A percentile compares a stretch with the other conserved stretches of the same genome.
phyloP scores from a whole-genome alignment of 2,113 vertebrate genomes.

The Siniperca knerii region DNA sequence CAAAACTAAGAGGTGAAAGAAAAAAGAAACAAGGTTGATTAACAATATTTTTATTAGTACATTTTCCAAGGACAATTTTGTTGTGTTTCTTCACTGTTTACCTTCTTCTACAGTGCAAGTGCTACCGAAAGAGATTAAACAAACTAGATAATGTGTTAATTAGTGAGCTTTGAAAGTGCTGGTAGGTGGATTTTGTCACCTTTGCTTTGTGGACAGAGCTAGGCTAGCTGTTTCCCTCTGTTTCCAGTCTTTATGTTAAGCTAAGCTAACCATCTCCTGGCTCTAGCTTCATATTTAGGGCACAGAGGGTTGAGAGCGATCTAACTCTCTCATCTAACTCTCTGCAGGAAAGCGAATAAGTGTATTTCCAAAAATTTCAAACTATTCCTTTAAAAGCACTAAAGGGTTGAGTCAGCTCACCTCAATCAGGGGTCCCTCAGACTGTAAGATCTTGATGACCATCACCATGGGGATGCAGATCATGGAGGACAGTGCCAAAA shows the following conservation, averaged over 20 bases:
- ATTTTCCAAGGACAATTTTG: neutral
- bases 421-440: constrained; percentile 94
- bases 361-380: neutral
- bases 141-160: neutral
- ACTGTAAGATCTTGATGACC: constrained; percentile 93
- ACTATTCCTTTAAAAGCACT: neutral
- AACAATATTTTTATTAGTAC: neutral
- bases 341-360: neutral
- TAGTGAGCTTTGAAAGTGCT: neutral
- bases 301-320: no score
- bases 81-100: no score
- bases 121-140: neutral
- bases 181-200: neutral
- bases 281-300: neutral
- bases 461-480: constrained; percentile 96
- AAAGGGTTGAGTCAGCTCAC: constrained; percentile 78
- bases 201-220: neutral
- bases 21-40: neutral
- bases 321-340: neutral
- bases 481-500: constrained; percentile 95
- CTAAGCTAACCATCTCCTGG: neutral
- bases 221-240: neutral
- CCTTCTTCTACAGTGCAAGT: no score
- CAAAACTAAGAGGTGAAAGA: neutral
- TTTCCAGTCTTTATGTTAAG: neutral